Base-by-base conservation (phyloP, 2,113 vertebrate genomes). In the Mesitornis unicolor region DNA sequence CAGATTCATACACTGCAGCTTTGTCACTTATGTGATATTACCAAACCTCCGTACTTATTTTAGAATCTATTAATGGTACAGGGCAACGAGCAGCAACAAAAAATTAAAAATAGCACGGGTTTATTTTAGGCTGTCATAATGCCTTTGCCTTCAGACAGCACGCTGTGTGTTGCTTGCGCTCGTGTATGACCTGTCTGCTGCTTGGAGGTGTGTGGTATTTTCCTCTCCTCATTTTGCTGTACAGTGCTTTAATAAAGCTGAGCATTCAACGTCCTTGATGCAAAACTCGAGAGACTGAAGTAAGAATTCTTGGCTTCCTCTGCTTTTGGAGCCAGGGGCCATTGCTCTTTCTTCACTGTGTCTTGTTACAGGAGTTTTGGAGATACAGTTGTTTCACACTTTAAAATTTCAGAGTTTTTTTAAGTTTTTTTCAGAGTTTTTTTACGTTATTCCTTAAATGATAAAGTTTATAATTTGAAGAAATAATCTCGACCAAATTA, bases 61-160 rank as follows among this genome's bases (percentile, higher is more conserved):
- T 92, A 90, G 71, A 86, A 74, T 86, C 90, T 90, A 56, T 94
- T 96, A 90, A 56, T 96, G 85, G 79, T 83, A 43, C 59, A 14
- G 43, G 77, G 79, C 82, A 76, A 47, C 75, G 69, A 89, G 70
- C 64, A 83, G 82, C 81, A 91, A 85, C 81, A 82, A 78, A 94
- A 73, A 57, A 35, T 54, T 83, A 76, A 87, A 82, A 93, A 76
- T 77, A 95, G 71, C 43, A 18, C 25, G n/a, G 50, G 47, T 81
- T 71, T 95, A 7, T 85, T 91, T 83, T 35, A 35, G 90, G 13
- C 57, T 63, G 19, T 14, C 43, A 12, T 60, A 33, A 38, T 56
- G 69, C 76, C 63, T 84, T 43, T 78, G 56, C 73, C 82, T 74
- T 31, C 83, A 86, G 88, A n/a, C 61, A 40, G 35, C 22, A 3